Base-by-base conservation (phyloP, 2,888 invertebrate species). In the Latrodectus elegans region DNA sequence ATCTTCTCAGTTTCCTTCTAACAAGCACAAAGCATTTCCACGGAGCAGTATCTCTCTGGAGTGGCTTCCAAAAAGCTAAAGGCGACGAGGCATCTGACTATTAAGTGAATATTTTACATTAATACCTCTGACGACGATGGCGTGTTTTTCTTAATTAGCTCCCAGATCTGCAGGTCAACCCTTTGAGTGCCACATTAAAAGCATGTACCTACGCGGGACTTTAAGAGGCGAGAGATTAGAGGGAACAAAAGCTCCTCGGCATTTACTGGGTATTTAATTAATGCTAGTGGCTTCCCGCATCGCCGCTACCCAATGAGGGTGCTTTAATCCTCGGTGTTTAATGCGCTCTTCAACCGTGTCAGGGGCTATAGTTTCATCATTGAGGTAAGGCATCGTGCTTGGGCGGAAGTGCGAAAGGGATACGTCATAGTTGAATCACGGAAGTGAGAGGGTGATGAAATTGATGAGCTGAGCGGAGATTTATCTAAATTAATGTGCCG, bases 21-120 rank as follows among this genome's bases (percentile, higher is more conserved):
- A 38, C 38, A 38, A 38, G 38, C 4, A 38, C 38, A 38, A 38
- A 38, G 38, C 38, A 38, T 38, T 38, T 38, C 38, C 38, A 4
- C 4, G 38, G 38, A 38, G 38, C 6, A 3, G 38, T 38, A 4
- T 38, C 38, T 38, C 38, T 6, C 38, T 22, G 1, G 38, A 38
- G 38, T 38, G 38, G 38, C 38, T 38, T 38, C 77, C 74, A 51
- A n/a, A 49, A n/a, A 55, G 68, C 68, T 67, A 78, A 72, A 84
- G 72, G 65, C 38, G 22, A 38, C 9, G 64, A 73, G 55, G 53
- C 77, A 78, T 70, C 55, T 71, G 68, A 70, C 85, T 85, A 85
- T 85, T 85, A 85, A 85, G 80, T 85, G 85, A 85, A 85, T 85
- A 85, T 85, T 78, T 85, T 85, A 80, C 85, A 85, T 73, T 85